Percentiles rank a stretch among this genome's conserved stretches.
Evolutionary conservation across 92 coral and sea anemone species (phyloP).

Genomic region (Siderastrea siderea): DNA sequence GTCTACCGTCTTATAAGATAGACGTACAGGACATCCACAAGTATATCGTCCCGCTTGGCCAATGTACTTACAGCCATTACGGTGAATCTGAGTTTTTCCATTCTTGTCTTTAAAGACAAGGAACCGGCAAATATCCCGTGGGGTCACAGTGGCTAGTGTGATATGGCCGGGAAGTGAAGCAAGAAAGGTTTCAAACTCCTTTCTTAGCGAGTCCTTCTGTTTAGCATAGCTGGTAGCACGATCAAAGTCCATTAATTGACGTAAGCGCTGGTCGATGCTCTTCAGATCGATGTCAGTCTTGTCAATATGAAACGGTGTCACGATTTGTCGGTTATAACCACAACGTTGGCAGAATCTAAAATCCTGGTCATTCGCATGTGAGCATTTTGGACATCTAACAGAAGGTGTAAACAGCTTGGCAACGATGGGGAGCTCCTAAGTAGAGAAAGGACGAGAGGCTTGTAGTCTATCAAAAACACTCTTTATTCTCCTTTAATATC

Average conservation of each 20-base stretch:
- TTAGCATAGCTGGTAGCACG: slow-evolving; percentile 35
- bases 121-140: slow-evolving; percentile 66
- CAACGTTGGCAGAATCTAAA: slow-evolving; percentile 79
- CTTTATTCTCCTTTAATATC: neutral
- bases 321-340: slow-evolving; percentile 53
- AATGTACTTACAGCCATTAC: slow-evolving; percentile 45
- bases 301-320: neutral
- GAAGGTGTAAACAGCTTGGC: slow-evolving; percentile 62
- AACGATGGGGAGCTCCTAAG: slow-evolving; percentile 64
- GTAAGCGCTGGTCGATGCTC: slow-evolving; percentile 18
- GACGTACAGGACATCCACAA: slow-evolving; percentile 57
- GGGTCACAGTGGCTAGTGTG: slow-evolving; percentile 39
- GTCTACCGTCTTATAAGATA: slow-evolving; percentile 51
- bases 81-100: slow-evolving; percentile 67
- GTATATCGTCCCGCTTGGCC: slow-evolving; percentile 28
- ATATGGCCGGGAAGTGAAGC: slow-evolving; percentile 32
- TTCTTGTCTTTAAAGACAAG: slow-evolving; percentile 57
- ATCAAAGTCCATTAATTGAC: slow-evolving; percentile 48
- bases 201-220: slow-evolving; percentile 56
- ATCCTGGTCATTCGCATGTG: slow-evolving; percentile 70
- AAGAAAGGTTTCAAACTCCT: slow-evolving; percentile 45
- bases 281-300: slow-evolving; percentile 20
- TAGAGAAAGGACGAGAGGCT: neutral
- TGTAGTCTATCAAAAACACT: neutral
- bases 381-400: slow-evolving; percentile 66